Conservation (phyloP, 2,797 vertebrate genomes). For the Danio kyathit region DNA sequence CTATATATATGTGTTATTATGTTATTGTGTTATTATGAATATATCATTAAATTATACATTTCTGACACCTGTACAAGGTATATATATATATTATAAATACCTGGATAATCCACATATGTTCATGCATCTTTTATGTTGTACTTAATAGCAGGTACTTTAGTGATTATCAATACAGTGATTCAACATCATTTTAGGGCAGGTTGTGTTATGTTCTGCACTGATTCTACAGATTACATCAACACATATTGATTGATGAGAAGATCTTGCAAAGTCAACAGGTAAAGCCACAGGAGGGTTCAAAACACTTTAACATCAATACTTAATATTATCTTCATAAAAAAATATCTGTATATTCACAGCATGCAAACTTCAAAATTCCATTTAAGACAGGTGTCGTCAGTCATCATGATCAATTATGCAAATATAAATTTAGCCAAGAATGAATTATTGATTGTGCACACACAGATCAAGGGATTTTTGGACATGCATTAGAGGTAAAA, state of each 20-base stretch:
- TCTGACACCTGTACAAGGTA: too few relatives aligned
- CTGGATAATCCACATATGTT: too few relatives aligned
- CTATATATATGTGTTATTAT: too few relatives aligned
- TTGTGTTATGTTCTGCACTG: conserved; percentile 10
- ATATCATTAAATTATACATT: too few relatives aligned
- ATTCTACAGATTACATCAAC: background rate
- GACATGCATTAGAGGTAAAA: background rate
- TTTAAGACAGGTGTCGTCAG: conserved; percentile 68
- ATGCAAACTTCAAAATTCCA: conserved; percentile 61
- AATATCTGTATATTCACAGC: conserved; percentile 64
- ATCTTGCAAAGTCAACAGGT: conserved; percentile 28
- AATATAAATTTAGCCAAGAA: conserved; percentile 64
- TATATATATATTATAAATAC: too few relatives aligned
- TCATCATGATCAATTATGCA: conserved; percentile 65
- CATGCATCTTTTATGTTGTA: background rate
- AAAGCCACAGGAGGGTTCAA: conserved; percentile 6
- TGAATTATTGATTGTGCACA: conserved; percentile 65
- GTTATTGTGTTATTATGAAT: too few relatives aligned
- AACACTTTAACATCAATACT: conserved; percentile 63
- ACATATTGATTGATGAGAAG: conserved; percentile 41
- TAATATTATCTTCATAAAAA: conserved; percentile 55
- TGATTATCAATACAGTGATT: background rate
- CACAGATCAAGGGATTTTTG: conserved; percentile 48
- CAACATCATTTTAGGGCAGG: background rate
- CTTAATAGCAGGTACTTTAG: conserved; percentile 20